These are phyloP conservation scores for Macrosteles quadrilineatus DNA, from an alignment of 1,140 invertebrate species.

Conservation along the genomic window DNA sequence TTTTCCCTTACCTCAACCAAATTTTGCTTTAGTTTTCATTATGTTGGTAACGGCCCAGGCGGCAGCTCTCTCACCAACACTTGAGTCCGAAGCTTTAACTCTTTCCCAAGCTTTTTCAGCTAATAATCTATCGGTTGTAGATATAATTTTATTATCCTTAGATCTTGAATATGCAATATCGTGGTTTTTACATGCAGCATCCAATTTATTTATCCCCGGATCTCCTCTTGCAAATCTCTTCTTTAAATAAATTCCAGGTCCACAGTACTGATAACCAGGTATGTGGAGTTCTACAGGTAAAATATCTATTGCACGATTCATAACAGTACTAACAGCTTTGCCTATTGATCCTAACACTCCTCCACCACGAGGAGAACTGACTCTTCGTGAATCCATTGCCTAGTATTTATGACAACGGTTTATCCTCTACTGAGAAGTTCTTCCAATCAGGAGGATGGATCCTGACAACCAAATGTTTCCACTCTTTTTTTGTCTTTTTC, in stretches of 20 bases:
- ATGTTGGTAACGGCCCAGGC: slow-evolving; percentile 44
- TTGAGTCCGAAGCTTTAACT: slow-evolving; percentile 48
- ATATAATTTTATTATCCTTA: slow-evolving; percentile 45
- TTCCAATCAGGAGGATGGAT: background rate
- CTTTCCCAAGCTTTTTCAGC: slow-evolving; percentile 48
- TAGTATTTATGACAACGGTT: background rate
- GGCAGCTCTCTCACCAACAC: slow-evolving; percentile 45
- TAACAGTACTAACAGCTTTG: background rate
- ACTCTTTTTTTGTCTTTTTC: background rate
- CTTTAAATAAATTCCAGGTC: slow-evolving; percentile 52
- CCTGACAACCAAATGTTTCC: background rate
- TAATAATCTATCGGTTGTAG: slow-evolving; percentile 49
- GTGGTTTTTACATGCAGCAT: slow-evolving; percentile 52
- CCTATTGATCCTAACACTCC: background rate
- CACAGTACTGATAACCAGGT: slow-evolving; percentile 53
- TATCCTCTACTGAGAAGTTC: no score
- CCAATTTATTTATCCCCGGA: slow-evolving; percentile 51
- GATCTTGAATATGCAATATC: slow-evolving; percentile 51
- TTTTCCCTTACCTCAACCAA: slow-evolving; percentile 36
- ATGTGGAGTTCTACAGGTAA: slow-evolving; percentile 53
- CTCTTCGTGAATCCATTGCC: background rate
- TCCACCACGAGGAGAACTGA: background rate
- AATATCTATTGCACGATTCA: slow-evolving; percentile 47
- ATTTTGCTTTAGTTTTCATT: slow-evolving; percentile 47
- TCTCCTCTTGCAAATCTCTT: slow-evolving; percentile 50